Conservation (phyloP, 2,797 vertebrate genomes). For the Buphagus erythrorhynchus region DNA sequence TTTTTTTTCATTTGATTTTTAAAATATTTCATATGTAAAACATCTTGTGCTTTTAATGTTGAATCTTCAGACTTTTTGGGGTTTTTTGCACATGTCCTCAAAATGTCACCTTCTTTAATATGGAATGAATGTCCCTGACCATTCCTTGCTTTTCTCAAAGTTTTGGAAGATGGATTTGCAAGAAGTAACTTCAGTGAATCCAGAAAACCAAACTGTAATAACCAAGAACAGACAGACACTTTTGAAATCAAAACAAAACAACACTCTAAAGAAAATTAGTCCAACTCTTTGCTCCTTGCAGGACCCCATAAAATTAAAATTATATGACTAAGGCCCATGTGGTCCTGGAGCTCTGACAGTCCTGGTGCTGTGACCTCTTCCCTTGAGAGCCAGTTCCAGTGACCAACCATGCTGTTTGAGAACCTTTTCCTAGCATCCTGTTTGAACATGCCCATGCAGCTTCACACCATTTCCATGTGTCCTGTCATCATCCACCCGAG, state of each 20-base stretch:
- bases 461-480: not conserved
- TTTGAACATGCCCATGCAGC: fast-evolving
- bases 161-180: not conserved
- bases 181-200: not conserved
- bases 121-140: not conserved
- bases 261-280: not conserved
- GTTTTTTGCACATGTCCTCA: not conserved
- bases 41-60: not conserved
- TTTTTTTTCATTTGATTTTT: not conserved
- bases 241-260: not conserved
- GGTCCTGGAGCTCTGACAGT: not conserved
- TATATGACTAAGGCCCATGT: too few relatives aligned
- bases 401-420: not conserved
- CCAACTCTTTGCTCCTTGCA: not conserved
- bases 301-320: not conserved
- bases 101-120: not conserved
- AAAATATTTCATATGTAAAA: conserved; percentile 4
- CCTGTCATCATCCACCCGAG: not conserved
- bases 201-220: not conserved
- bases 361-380: not conserved
- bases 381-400: not conserved
- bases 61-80: not conserved
- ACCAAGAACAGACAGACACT: not conserved
- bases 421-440: not conserved
- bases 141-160: not conserved